Percentiles rank a stretch among this genome's conserved stretches.
Evolutionary conservation across 2,888 invertebrate species (phyloP).

Genomic region (Napeogenes inachia): DNA sequence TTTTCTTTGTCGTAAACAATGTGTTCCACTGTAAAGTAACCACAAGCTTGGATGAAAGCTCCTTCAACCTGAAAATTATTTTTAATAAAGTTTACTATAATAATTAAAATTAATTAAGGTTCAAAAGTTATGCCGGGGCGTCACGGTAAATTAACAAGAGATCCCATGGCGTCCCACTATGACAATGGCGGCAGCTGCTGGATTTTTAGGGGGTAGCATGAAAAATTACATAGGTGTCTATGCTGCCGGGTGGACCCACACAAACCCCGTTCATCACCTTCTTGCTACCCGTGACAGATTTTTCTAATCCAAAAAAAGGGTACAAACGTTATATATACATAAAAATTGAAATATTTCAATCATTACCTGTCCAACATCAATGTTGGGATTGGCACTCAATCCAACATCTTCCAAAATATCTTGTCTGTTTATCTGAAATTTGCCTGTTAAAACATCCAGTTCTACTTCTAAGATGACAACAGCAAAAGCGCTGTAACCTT

Average conservation of each 20-base stretch:
- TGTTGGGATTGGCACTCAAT: conserved; percentile 79
- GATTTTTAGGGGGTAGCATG: no score
- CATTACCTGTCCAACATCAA: conserved; percentile 81
- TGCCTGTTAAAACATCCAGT: conserved; percentile 83
- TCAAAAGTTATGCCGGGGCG: neutral
- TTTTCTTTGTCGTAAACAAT: conserved; percentile 77
- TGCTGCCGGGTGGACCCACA: no score
- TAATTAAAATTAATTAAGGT: conserved; percentile 1
- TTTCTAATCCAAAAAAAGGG: no score
- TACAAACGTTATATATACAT: no score
- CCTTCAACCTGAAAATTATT: conserved; percentile 77
- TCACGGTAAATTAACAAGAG: no score
- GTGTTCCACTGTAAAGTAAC: conserved; percentile 84
- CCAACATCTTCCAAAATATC: conserved; percentile 84
- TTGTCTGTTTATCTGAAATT: conserved; percentile 76
- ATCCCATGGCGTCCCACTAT: no score
- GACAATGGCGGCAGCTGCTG: no score
- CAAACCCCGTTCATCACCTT: no score
- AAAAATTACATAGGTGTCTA: no score
- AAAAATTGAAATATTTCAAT: neutral
- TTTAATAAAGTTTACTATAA: neutral
- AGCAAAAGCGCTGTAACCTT: conserved; percentile 78
- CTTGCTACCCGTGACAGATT: no score
- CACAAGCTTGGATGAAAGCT: conserved; percentile 82
- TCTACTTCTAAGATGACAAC: conserved; percentile 80